Conservation (phyloP, 2,113 vertebrate species). For the Elachura formosa region DNA sequence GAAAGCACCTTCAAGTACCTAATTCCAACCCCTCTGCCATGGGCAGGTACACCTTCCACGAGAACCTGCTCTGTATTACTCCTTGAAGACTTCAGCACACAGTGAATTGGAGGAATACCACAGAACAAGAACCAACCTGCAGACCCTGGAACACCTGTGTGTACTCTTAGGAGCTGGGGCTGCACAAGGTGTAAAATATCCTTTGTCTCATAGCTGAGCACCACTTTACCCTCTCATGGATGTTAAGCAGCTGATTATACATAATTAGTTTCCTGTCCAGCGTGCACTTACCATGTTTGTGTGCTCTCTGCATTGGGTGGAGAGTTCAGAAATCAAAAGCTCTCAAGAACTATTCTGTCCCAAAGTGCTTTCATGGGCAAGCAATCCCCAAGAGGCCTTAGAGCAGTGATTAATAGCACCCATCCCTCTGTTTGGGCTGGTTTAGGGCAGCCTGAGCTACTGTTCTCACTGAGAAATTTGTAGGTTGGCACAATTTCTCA, state of each 20-base stretch:
- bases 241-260: neutral
- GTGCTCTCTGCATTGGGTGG: neutral
- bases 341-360: neutral
- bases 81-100: neutral
- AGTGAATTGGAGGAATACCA: neutral
- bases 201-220: neutral
- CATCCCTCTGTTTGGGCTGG: neutral
- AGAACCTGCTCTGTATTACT: neutral
- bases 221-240: neutral
- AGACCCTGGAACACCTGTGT: neutral
- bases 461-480: neutral
- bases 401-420: neutral
- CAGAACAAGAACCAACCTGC: neutral
- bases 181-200: neutral
- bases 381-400: neutral
- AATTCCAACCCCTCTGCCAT: neutral
- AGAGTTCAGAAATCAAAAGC: slow-evolving; percentile 6
- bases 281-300: neutral
- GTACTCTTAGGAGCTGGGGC: neutral
- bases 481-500: neutral
- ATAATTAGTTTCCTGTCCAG: neutral
- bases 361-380: neutral
- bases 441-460: neutral
- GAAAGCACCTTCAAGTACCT: neutral
- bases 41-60: neutral